Evolutionary conservation across 2,888 invertebrate species (phyloP).

Genomic region (Beris morrisii): DNA sequence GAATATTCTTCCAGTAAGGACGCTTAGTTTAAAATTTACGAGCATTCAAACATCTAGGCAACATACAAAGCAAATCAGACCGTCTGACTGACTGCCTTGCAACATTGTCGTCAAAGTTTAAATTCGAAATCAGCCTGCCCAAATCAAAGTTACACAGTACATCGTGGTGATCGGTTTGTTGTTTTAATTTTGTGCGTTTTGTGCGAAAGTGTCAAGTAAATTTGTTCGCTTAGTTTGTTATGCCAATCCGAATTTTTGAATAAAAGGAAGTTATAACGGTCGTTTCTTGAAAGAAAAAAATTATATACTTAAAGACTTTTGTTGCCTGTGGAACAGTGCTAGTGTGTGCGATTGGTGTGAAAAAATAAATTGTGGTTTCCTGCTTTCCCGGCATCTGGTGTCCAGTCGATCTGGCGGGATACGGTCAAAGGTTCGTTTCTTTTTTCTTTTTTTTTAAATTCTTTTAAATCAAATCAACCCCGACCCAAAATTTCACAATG

Average conservation of each 20-base stretch:
- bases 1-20: slow-evolving; percentile 55
- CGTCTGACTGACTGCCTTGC: neutral
- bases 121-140: neutral
- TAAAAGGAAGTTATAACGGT: slow-evolving; percentile 6
- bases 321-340: slow-evolving; percentile 20
- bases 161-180: neutral
- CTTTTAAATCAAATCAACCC: neutral
- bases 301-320: neutral
- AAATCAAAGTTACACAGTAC: neutral
- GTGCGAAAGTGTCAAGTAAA: neutral
- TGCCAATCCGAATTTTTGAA: neutral
- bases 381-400: neutral
- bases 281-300: neutral
- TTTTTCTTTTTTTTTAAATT: slow-evolving; percentile 8
- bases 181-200: slow-evolving; percentile 8
- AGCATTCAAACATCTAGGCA: neutral
- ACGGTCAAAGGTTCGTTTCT: slow-evolving; percentile 42
- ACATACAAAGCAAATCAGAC: too few relatives aligned
- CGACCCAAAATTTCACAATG: neutral
- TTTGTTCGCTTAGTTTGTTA: neutral
- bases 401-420: slow-evolving; percentile 43
- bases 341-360: slow-evolving; percentile 4
- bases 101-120: neutral
- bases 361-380: slow-evolving; percentile 14
- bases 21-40: slow-evolving; percentile 40